Evolutionary conservation across 2,797 vertebrate genomes (phyloP).

Genomic region (Artibeus lituratus): DNA sequence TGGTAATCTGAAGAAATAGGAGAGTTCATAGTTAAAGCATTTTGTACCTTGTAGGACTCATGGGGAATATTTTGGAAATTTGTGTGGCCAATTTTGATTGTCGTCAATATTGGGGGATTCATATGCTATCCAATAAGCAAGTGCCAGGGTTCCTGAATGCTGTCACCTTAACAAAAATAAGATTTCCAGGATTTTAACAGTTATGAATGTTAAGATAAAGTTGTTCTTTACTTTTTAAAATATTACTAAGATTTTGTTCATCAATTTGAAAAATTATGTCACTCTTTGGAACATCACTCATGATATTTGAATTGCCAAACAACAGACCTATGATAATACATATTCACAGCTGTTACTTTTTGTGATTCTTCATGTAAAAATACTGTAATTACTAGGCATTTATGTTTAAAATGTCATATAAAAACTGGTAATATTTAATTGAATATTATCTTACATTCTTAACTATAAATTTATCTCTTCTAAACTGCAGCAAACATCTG

Average conservation of each 20-base stretch:
- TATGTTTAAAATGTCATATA: background rate
- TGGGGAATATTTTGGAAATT: background rate
- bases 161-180: background rate
- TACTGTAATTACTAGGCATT: background rate
- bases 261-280: background rate
- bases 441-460: background rate
- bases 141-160: background rate
- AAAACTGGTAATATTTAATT: background rate
- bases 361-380: background rate
- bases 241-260: background rate
- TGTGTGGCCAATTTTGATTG: background rate
- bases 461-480: background rate
- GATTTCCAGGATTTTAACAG: background rate
- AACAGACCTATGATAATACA: background rate
- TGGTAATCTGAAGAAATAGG: background rate
- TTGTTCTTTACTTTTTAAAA: background rate
- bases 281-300: background rate
- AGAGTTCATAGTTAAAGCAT: background rate
- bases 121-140: background rate
- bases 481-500: background rate
- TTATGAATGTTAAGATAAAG: background rate
- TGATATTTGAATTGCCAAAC: background rate
- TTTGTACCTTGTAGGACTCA: background rate
- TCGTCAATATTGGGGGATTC: background rate
- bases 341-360: background rate